Evolutionary conservation across 1,140 invertebrate species (phyloP), one percentile per base, ranked within the genome.

Genomic region (Venustaconcha ellipsiformis): DNA sequence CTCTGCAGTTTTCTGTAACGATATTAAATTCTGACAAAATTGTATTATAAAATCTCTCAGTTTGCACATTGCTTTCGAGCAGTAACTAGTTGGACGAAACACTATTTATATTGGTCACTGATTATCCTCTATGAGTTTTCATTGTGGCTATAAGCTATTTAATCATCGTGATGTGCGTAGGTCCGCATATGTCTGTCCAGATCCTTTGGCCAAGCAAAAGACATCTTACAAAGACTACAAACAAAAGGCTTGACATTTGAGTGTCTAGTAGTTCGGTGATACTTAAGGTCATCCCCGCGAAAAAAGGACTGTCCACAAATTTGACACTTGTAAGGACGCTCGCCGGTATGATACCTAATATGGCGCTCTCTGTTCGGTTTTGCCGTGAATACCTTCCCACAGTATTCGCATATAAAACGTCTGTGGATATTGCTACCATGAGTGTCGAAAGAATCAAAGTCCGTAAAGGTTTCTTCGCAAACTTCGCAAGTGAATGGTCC

Each of bases 301-400:
- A 85, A 83, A 72, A 88, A 88, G 6, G 85, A 81, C 55, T 82
- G 69, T 2, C 69, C 55, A 67, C 87, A 88, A 2, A 88, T 72
- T 20, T 85, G 80, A 76, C 87, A 88, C 63, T 80, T 82, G 79
- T 87, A 88, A 1, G 87, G 87, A 20, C 84, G 80, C 48, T 87
- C 84, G 18, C 87, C 87, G 1, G 87, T 88, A 71, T 88, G 87
- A 60, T 86, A 85, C 8, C 87, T 82, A 4, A 87, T 82, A 78
- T 88, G 87, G 1, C 86, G 82, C 59, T 88, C 86, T 59, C 86
- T 74, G 75, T 87, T 88, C n/a, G 87, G 86, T 48, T 86, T 82
- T 14, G 86, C 82, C 1, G 86, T 88, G 75, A 88, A 88, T n/a
- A 70, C 79, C 74, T 87, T 87, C 11, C 83, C 82, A 76, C 87